Evolutionary conservation across 2,797 vertebrate genomes (phyloP).

Genomic region (Amblyopsis hoosieri): DNA sequence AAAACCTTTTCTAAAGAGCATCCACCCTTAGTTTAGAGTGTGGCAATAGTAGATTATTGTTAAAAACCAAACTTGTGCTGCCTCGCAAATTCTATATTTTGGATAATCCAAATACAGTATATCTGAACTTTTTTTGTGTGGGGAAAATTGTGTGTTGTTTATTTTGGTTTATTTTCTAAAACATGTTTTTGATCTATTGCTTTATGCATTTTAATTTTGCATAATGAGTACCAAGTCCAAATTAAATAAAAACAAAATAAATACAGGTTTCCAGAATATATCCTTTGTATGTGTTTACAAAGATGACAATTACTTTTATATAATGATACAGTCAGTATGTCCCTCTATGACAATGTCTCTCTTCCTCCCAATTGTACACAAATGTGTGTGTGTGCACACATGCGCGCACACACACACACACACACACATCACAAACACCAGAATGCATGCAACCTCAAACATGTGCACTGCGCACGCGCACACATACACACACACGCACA

Average conservation of each 20-base stretch:
- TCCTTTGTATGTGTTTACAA: constrained; percentile 4
- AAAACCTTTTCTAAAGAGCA: constrained; percentile 53
- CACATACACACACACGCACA: neutral
- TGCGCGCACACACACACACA: constrained; percentile 18
- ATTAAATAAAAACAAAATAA: too few relatives aligned
- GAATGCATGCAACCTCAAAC: neutral
- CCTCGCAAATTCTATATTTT: constrained; percentile 4
- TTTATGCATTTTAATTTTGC: too few relatives aligned
- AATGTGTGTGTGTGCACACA: constrained; percentile 7
- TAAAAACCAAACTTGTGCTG: constrained; percentile 44
- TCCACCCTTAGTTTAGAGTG: constrained; percentile 45
- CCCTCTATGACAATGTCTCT: constrained; percentile 40
- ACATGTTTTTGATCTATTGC: too few relatives aligned
- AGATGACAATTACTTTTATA: constrained; percentile 18
- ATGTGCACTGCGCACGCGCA: neutral
- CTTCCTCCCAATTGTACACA: constrained; percentile 19
- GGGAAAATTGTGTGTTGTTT: too few relatives aligned
- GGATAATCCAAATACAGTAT: constrained; percentile 9
- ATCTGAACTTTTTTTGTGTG: too few relatives aligned
- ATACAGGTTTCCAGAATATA: too few relatives aligned
- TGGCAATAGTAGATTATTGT: constrained; percentile 48
- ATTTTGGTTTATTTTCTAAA: too few relatives aligned
- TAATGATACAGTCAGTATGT: too few relatives aligned
- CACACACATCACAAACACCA: neutral
- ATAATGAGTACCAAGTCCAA: too few relatives aligned